Conservation (phyloP, 2,888 invertebrate species). For the Dryadula phaetusa region DNA sequence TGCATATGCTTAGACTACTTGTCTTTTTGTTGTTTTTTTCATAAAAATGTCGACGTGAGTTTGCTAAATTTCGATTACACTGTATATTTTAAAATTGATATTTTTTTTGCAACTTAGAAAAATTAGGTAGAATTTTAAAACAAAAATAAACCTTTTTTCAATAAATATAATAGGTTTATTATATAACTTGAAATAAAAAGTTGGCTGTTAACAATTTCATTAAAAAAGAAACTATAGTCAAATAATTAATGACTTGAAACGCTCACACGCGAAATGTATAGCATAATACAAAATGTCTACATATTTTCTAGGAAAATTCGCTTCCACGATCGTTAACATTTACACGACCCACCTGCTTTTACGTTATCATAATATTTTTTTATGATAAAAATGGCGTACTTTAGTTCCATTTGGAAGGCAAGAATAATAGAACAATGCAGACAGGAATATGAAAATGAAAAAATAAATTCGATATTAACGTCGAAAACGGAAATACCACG, state of each 20-base stretch:
- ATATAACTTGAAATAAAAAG: background rate
- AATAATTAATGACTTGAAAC: slow-evolving; percentile 11
- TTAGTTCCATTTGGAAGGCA: slow-evolving; percentile 83
- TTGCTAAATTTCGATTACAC: too few relatives aligned
- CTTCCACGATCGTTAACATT: slow-evolving; percentile 18
- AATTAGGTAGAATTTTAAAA: too few relatives aligned
- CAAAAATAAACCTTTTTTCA: too few relatives aligned
- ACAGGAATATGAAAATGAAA: slow-evolving; percentile 82
- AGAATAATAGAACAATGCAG: slow-evolving; percentile 78
- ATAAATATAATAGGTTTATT: background rate
- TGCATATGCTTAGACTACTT: background rate
- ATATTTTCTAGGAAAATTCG: slow-evolving; percentile 13
- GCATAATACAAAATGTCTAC: slow-evolving; percentile 13
- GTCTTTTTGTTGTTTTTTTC: background rate
- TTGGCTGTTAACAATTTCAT: background rate
- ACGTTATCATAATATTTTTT: background rate
- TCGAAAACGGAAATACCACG: slow-evolving; percentile 69
- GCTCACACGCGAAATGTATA: slow-evolving; percentile 14
- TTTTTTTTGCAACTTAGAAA: too few relatives aligned
- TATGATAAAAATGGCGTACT: slow-evolving; percentile 79
- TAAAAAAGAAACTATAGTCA: slow-evolving; percentile 4
- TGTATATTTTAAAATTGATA: too few relatives aligned
- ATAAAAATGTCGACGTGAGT: too few relatives aligned
- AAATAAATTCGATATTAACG: slow-evolving; percentile 79
- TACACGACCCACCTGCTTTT: slow-evolving; percentile 19